Evolutionary conservation across 23 tunicate species (phyloP), one percentile per base, ranked within the genome.

Genomic region (Halocynthia roretzi): DNA sequence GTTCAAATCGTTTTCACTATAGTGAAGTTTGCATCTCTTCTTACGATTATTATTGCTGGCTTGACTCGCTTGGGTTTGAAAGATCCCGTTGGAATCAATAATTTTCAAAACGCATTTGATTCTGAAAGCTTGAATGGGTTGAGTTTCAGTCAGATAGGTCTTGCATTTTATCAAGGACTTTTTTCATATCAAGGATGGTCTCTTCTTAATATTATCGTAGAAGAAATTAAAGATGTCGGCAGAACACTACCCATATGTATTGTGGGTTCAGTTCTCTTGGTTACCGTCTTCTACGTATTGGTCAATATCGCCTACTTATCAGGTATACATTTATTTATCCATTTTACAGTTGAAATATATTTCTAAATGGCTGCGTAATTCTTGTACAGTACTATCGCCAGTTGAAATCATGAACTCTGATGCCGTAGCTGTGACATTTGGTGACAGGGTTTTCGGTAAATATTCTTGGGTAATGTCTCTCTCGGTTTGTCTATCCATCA

Each of bases 291-390:
- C 11, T 87, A 87, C 72, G 10, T 82, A 19, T 49, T 70, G 68
- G 93, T 87, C 9, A 87, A 87, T 44, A 70, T 87, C 56, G 86
- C 87, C 2, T 87, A 82, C 66, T 71, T 87, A 6, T 87, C 93
- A 77, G 93, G 93, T 87, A 50, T n/a, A n/a, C n/a, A n/a, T n/a
- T n/a, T n/a, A n/a, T n/a, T n/a, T n/a, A n/a, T n/a, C n/a, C n/a
- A n/a, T n/a, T n/a, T n/a, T n/a, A n/a, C n/a, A n/a, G n/a, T n/a
- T n/a, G n/a, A n/a, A n/a, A n/a, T n/a, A n/a, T n/a, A n/a, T n/a
- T n/a, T n/a, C n/a, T n/a, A n/a, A n/a, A n/a, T n/a, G n/a, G n/a
- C n/a, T n/a, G n/a, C n/a, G n/a, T n/a, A n/a, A n/a, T n/a, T n/a
- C n/a, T n/a, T n/a, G n/a, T n/a, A n/a, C n/a, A n/a, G n/a, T n/a